phyloP scores from a whole-genome alignment of 2,888 invertebrate genomes.

The Apamea anceps region DNA sequence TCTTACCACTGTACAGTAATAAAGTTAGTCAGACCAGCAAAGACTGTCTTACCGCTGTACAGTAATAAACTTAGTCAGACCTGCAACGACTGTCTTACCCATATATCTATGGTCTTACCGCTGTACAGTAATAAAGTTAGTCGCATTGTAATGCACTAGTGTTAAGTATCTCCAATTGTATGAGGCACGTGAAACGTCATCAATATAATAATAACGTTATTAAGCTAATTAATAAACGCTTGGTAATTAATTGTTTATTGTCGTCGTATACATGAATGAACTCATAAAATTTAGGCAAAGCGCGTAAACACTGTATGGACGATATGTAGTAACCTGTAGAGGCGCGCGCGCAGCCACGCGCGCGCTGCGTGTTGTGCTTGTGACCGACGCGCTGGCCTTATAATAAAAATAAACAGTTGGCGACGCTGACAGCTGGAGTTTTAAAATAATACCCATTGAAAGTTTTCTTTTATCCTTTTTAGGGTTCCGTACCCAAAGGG shows the following conservation, averaged over 20 bases:
- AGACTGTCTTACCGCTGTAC: no score
- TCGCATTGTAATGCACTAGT: neutral
- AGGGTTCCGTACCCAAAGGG: no score
- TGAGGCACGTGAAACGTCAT: neutral
- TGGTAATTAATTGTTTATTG: constrained; percentile 34
- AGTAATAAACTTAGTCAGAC: no score
- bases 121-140: no score
- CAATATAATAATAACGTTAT: neutral
- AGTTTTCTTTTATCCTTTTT: constrained; percentile 24
- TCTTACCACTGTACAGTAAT: no score
- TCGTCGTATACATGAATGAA: constrained; percentile 45
- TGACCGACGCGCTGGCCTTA: constrained; percentile 37
- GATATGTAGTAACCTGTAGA: neutral
- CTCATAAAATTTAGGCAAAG: constrained; percentile 57
- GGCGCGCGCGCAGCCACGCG: constrained; percentile 15
- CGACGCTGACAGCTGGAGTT: constrained; percentile 42
- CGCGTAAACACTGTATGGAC: constrained; percentile 31
- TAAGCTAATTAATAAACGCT: constrained; percentile 21
- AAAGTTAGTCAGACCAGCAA: no score
- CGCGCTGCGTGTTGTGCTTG: constrained; percentile 14
- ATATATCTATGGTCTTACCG: no score
- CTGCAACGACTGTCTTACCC: no score
- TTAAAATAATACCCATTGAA: constrained; percentile 45
- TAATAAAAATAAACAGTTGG: constrained; percentile 60
- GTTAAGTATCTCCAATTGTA: neutral